These are phyloP conservation scores for Epistrophella euchroma DNA, from an alignment of 2,888 invertebrate genomes.

Conservation along the genomic window DNA sequence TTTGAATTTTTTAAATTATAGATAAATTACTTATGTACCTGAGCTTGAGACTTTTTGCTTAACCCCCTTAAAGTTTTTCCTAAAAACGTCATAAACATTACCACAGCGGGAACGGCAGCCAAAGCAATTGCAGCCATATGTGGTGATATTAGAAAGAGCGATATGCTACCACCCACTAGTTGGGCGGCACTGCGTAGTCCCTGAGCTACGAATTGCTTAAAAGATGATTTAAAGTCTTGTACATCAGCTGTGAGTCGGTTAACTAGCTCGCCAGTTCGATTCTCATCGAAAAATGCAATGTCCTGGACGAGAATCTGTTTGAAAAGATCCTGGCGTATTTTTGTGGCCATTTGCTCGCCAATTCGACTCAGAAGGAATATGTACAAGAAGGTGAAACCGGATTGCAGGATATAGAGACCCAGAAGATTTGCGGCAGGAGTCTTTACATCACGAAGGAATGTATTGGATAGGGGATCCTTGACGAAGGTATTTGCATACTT, in stretches of 20 bases:
- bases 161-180: slow-evolving; percentile 85
- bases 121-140: slow-evolving; percentile 94
- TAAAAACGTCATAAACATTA: slow-evolving; percentile 92
- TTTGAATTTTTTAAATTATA: no score
- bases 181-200: slow-evolving; percentile 94
- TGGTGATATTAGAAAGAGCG: slow-evolving; percentile 93
- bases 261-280: slow-evolving; percentile 95
- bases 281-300: slow-evolving; percentile 94
- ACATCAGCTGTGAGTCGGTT: slow-evolving; percentile 96
- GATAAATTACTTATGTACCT: slow-evolving; percentile 85
- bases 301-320: slow-evolving; percentile 92
- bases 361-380: slow-evolving; percentile 94
- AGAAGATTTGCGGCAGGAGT: slow-evolving; percentile 81
- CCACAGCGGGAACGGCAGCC: slow-evolving; percentile 93
- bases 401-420: slow-evolving; percentile 84
- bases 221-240: slow-evolving; percentile 98
- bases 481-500: slow-evolving; percentile 85
- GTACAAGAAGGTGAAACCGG: slow-evolving; percentile 94
- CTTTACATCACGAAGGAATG: slow-evolving; percentile 82
- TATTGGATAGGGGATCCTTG: slow-evolving; percentile 81
- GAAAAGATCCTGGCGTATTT: slow-evolving; percentile 93
- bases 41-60: slow-evolving; percentile 92
- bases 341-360: slow-evolving; percentile 93
- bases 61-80: slow-evolving; percentile 91
- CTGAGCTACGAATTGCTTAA: slow-evolving; percentile 96